A percentile compares a stretch with the other conserved stretches of the same genome.
Conservation (phyloP, 2,113 vertebrate species). For the Sebastes schlegelii region DNA sequence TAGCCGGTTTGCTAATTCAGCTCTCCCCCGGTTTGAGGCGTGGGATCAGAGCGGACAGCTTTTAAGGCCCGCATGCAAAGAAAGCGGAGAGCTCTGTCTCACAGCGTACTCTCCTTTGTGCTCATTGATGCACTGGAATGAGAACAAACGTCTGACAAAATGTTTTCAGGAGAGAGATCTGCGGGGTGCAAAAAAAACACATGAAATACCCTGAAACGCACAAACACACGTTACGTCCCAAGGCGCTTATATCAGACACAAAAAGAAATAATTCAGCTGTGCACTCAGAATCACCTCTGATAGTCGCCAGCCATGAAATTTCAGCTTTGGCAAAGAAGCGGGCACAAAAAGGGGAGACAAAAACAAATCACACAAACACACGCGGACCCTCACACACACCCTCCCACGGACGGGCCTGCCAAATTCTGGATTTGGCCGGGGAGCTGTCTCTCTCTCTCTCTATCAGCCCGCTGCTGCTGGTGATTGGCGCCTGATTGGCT, state of each 20-base stretch:
- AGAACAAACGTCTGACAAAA: slow-evolving; percentile 54
- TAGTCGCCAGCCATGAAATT: slow-evolving; percentile 75
- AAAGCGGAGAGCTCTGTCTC: slow-evolving; percentile 14
- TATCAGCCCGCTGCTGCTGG: not conserved
- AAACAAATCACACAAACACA: slow-evolving; percentile 57
- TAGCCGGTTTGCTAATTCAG: slow-evolving; percentile 5
- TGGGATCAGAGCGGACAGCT: slow-evolving; percentile 7
- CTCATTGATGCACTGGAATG: slow-evolving; percentile 42
- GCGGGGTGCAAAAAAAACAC: slow-evolving; percentile 8
- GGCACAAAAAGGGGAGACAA: slow-evolving; percentile 50
- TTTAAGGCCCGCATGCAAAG: slow-evolving; percentile 4
- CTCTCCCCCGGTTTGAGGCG: not conserved
- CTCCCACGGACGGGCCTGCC: slow-evolving; percentile 49
- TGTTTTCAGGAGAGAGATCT: slow-evolving; percentile 42
- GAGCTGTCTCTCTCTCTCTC: slow-evolving; percentile 22
- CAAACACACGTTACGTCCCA: slow-evolving; percentile 36
- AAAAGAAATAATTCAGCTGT: slow-evolving; percentile 75
- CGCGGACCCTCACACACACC: slow-evolving; percentile 33
- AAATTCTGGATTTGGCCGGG: slow-evolving; percentile 55
- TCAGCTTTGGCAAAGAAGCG: slow-evolving; percentile 70
- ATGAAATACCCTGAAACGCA: slow-evolving; percentile 3
- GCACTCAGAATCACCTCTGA: slow-evolving; percentile 78
- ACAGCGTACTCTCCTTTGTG: slow-evolving; percentile 21
- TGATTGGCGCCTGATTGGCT: slow-evolving; percentile 50
- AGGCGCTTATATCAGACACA: slow-evolving; percentile 70